A percentile compares a stretch with the other conserved stretches of the same genome.
Evolutionary conservation across 2,797 vertebrate species (phyloP).

Genomic region (Gorsachius magnificus): DNA sequence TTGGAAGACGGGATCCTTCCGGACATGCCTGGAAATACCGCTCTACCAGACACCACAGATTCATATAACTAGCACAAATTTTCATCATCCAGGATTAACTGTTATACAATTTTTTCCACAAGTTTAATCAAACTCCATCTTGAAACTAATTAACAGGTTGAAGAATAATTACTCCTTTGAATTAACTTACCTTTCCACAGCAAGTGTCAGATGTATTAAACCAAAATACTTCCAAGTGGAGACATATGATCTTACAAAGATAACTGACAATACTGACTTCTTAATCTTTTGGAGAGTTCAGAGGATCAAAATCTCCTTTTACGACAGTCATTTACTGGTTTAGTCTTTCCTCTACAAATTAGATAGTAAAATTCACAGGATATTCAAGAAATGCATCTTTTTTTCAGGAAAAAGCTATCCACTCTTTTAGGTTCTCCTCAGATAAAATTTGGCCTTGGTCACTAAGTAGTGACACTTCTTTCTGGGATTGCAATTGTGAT

Average conservation of each 20-base stretch:
- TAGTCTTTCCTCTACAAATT: not conserved
- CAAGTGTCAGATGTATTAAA: not conserved
- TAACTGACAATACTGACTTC: not conserved
- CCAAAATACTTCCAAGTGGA: not conserved
- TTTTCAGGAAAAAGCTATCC: not conserved
- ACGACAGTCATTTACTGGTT: not conserved
- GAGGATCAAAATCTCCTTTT: not conserved
- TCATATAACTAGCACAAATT: not conserved
- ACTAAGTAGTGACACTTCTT: not conserved
- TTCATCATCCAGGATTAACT: not conserved
- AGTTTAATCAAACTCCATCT: not conserved
- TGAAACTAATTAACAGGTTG: not conserved
- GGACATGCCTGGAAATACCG: not conserved
- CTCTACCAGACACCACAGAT: too few relatives aligned
- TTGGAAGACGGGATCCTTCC: not conserved
- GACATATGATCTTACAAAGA: not conserved
- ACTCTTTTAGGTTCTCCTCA: not conserved
- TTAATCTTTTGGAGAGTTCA: not conserved
- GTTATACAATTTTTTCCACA: not conserved
- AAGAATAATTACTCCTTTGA: conserved; percentile 2
- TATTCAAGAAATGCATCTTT: not conserved
- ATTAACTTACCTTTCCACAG: not conserved
- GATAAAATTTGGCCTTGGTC: not conserved
- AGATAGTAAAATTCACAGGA: not conserved
- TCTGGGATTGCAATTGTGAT: not conserved